Evolutionary conservation across 2,797 vertebrate species (phyloP).

Genomic region (Lepidocolaptes lacrymiger): DNA sequence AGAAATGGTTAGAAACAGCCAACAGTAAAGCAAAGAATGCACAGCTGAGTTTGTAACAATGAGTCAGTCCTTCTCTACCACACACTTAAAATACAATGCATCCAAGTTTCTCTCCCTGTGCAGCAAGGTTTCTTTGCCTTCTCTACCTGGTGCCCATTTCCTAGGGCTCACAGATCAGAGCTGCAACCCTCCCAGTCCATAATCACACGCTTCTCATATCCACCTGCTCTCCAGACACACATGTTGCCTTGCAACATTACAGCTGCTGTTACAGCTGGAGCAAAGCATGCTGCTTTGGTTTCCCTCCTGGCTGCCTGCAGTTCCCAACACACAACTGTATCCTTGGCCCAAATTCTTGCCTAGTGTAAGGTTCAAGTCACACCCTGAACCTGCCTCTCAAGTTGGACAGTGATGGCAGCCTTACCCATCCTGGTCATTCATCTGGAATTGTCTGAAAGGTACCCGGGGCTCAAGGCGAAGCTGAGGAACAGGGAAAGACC

Average conservation of each 20-base stretch:
- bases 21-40: not conserved
- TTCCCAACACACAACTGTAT: not conserved
- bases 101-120: not conserved
- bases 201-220: not conserved
- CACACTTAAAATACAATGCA: fast-evolving
- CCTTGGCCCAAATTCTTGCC: not conserved
- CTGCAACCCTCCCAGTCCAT: not conserved
- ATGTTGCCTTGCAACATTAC: not conserved
- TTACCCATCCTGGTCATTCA: constrained; percentile 86
- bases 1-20: not conserved
- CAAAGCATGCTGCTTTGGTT: not conserved
- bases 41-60: not conserved
- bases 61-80: not conserved
- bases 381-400: not conserved
- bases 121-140: not conserved
- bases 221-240: not conserved
- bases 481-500: constrained; percentile 81
- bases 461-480: constrained; percentile 91
- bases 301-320: not conserved
- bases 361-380: not conserved
- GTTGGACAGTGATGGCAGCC: not conserved
- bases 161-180: not conserved
- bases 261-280: not conserved
- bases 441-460: constrained; percentile 86
- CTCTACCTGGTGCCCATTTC: not conserved